A percentile compares a stretch with the other conserved stretches of the same genome.
Evolutionary conservation across 2,888 invertebrate species (phyloP).

Genomic region (Zaprionus bogoriensis): DNA sequence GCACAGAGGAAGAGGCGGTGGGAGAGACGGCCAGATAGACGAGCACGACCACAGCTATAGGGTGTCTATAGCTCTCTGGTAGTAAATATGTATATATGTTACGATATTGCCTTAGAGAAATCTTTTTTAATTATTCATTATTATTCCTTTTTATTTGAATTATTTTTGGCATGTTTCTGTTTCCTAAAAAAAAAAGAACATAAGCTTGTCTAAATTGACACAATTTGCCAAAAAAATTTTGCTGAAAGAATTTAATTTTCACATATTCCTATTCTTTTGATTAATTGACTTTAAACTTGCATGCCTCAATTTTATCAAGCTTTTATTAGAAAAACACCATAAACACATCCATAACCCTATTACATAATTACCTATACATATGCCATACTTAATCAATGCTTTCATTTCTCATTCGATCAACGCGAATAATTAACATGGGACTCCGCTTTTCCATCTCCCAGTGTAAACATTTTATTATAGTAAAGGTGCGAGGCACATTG

Average conservation of each 20-base stretch:
- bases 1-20: not conserved
- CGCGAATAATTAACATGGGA: conserved; percentile 37
- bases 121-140: too few species aligned
- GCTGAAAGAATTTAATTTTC: too few species aligned
- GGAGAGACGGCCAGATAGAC: not conserved
- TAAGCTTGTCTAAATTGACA: too few species aligned
- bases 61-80: not conserved
- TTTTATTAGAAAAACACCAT: not conserved
- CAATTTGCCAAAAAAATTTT: too few species aligned
- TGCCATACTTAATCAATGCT: conserved; percentile 28
- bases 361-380: not conserved
- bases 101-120: too few species aligned
- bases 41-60: not conserved
- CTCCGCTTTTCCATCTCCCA: not conserved
- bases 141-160: too few species aligned
- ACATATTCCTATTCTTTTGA: too few species aligned
- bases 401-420: conserved; percentile 14
- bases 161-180: too few species aligned
- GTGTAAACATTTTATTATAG: conserved; percentile 12
- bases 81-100: too few species aligned
- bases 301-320: too few species aligned
- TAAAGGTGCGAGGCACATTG: not conserved
- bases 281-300: too few species aligned
- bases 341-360: not conserved
- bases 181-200: too few species aligned